phyloP scores from a whole-genome alignment of 2,888 invertebrate genomes.

The Tortrix viridana region DNA sequence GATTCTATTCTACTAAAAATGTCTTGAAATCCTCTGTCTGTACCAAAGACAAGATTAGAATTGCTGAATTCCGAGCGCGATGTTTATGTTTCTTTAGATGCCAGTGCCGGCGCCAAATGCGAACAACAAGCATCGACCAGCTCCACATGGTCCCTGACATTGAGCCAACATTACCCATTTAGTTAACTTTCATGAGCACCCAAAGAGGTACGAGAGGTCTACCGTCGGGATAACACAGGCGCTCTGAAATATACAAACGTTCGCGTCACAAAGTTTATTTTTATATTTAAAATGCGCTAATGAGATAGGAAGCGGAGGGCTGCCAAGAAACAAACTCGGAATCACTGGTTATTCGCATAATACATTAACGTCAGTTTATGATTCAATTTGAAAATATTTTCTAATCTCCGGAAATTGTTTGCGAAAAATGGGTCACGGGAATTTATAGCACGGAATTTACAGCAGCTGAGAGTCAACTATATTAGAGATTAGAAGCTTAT shows the following conservation, averaged over 20 bases:
- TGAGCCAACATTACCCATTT: constrained; percentile 26
- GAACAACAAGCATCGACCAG: constrained; percentile 24
- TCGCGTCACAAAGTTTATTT: constrained; percentile 39
- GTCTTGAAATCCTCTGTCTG: constrained; percentile 14
- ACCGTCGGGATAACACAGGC: constrained; percentile 19
- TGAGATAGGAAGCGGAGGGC: constrained; percentile 35
- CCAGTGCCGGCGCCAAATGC: constrained; percentile 44
- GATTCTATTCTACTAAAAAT: constrained; percentile 3
- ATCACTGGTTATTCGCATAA: constrained; percentile 19
- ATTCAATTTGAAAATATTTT: constrained; percentile 27
- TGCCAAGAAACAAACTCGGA: constrained; percentile 27
- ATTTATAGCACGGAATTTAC: neutral
- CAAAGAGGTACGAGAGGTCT: constrained; percentile 24
- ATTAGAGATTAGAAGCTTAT: constrained; percentile 3
- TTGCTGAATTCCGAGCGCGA: constrained; percentile 41
- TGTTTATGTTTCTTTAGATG: constrained; percentile 43
- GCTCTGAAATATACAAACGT: constrained; percentile 40
- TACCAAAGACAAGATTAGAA: constrained; percentile 40
- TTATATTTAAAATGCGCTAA: constrained; percentile 37
- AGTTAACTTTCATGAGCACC: constrained; percentile 2
- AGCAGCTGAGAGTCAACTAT: neutral
- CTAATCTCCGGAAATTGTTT: constrained; percentile 14
- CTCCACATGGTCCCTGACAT: constrained; percentile 10
- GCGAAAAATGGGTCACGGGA: constrained; percentile 15
- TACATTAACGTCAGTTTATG: constrained; percentile 22